phyloP scores from a whole-genome alignment of 2,797 vertebrate species.

The Dipus sagitta region DNA sequence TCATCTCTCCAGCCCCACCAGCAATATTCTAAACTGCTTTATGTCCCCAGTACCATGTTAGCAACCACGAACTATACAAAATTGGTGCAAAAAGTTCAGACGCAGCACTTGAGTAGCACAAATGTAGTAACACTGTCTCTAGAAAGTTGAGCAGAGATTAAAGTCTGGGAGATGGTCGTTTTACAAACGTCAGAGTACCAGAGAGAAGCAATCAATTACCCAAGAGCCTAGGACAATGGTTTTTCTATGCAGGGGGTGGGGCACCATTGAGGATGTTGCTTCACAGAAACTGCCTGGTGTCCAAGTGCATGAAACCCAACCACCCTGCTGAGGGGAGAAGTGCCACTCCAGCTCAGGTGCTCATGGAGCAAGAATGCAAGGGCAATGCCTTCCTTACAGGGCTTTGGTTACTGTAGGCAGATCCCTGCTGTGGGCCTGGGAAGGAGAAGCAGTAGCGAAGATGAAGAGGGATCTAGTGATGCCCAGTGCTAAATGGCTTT shows the following conservation, averaged over 20 bases:
- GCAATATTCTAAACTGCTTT: constrained; percentile 16
- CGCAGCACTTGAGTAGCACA: constrained; percentile 11
- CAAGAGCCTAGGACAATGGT: not conserved
- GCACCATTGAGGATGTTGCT: not conserved
- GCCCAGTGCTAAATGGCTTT: not conserved
- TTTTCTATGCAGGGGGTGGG: not conserved
- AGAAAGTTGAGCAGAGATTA: constrained; percentile 11
- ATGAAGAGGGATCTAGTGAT: not conserved
- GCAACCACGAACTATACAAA: not conserved
- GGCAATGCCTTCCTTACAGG: constrained; percentile 24
- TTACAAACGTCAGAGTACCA: constrained; percentile 36
- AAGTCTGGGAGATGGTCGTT: not conserved
- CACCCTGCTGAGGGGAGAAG: not conserved
- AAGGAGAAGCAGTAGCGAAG: not conserved
- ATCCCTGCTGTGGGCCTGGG: not conserved
- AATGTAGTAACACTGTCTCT: not conserved
- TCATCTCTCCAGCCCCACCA: not conserved
- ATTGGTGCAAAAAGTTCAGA: not conserved
- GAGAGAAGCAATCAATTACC: not conserved
- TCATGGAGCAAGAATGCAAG: constrained; percentile 50
- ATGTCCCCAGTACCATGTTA: not conserved
- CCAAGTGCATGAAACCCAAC: constrained; percentile 13
- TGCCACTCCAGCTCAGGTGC: constrained; percentile 28
- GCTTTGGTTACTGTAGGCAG: not conserved
- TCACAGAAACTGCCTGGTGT: not conserved